Evolutionary conservation across 2,888 invertebrate genomes (phyloP), one percentile per base, ranked within the genome.

Genomic region (Mongoloraphidia duomilia): DNA sequence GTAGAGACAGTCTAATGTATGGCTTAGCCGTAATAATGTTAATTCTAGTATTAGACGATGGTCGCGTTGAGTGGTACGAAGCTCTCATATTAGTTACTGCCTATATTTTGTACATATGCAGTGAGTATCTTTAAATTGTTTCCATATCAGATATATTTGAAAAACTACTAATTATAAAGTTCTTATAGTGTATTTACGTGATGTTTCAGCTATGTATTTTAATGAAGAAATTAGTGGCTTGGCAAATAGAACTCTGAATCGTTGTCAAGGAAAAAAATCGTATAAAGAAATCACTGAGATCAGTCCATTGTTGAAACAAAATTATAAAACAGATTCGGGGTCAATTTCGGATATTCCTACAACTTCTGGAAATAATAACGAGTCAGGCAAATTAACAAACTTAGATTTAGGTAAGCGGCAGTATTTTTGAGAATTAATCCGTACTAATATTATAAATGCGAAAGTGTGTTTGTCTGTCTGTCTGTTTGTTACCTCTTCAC

Each of bases 51-150:
- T 69, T 89, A 38, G 69, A 77, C 37, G 88, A 88, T 60, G 81
- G 81, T 59, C 71, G 68, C 59, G 74, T 89, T 54, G 76, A 80
- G 63, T 83, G 87, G 80, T 82, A 80, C 63, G 87, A 88, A 68
- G 84, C 84, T 8, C 63, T 82, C 36, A 66, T 80, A 42, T 74
- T 88, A 53, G 78, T 88, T 11, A 63, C 77, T 17, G 73, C 80
- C 62, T 88, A 88, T 64, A 70, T 74, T 47, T 61, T 82, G 37
- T 88, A 87, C 60, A 82, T 87, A 56, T 61, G 76, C 54, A 76
- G 84, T 84, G 70, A 70, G 68, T 70, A 68, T 61, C 51, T 55
- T 49, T 56, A 58, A 14, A 12, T 49, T 45, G 52, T 53, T 39
- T 12, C 35, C 39, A 17, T 11, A 17, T 46, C 48, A 14, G 11